Base-by-base conservation (phyloP, 2,888 invertebrate genomes). In the Caenorhabditis sp. region DNA sequence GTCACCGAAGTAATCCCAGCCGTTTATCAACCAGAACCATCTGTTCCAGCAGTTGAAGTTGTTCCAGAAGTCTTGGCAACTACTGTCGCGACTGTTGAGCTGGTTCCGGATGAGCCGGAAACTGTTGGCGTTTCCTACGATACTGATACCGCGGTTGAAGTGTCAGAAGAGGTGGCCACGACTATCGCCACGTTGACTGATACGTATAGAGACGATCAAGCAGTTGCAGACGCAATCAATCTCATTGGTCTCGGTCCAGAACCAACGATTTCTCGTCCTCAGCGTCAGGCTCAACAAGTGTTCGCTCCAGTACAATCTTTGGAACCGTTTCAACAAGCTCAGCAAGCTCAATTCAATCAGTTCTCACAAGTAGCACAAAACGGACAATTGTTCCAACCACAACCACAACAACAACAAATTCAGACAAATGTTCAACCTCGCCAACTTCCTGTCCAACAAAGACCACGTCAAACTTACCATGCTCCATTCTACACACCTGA, bases 371-470 rank as follows among this genome's bases (percentile, higher is more conserved):
- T 17, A 10, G 43, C 26, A 8, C 21, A 51, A 6, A 51, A 19
- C 21, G 21, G 21, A 19, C 51, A 27, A 26, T 4, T 6, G 8
- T 5, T 17, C 26, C 21, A 23, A 55, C 23, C 6, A 17, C 55
- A 24, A 55, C 55, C 24, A 55, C 55, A 55, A 55, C 26, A 4
- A 21, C 53, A 19, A 53, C 53, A 53, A 53, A 5, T 53, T 23
- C 53, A 53, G 23, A 4, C 8, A 50, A 4, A 4, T 5, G 50
- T 5, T 12, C 19, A 50, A 14, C 50, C 14, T 5, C 50, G n/a
- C 5, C 19, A 51, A 21, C 3, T 23, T 6, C 51, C 8, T 5
- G 51, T 43, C 43, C 43, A 43, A 17, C 43, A 10, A 43, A 10
- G 17, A 43, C 43, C 43, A 43, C 43, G 43, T 17, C 43, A 43